A percentile compares a stretch with the other conserved stretches of the same genome.
Evolutionary conservation across 2,797 vertebrate genomes (phyloP).

Genomic region (Poeciliopsis presidionis): DNA sequence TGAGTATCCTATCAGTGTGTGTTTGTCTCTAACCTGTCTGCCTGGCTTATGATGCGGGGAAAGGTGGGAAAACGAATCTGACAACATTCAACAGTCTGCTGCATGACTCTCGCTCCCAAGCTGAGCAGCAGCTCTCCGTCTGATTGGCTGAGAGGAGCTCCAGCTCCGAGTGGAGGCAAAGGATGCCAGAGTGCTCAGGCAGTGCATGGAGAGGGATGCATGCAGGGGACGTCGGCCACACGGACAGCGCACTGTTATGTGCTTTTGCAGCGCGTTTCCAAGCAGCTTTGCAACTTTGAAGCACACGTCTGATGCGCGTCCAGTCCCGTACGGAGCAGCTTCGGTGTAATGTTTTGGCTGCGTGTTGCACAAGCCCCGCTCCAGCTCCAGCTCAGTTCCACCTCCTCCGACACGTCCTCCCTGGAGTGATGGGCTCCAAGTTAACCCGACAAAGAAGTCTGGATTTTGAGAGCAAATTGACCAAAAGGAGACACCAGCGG

Average conservation of each 20-base stretch:
- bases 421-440: slow-evolving; percentile 85
- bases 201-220: slow-evolving; percentile 54
- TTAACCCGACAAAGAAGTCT: slow-evolving; percentile 87
- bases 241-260: neutral
- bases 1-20: neutral
- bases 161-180: slow-evolving; percentile 58
- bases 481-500: slow-evolving; percentile 70
- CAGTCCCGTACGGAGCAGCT: slow-evolving; percentile 27
- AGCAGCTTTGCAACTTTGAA: slow-evolving; percentile 48
- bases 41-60: neutral
- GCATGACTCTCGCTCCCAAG: slow-evolving; percentile 45
- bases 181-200: slow-evolving; percentile 58
- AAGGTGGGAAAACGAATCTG: slow-evolving; percentile 13
- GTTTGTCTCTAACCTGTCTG: neutral
- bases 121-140: slow-evolving; percentile 39
- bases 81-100: slow-evolving; percentile 38
- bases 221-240: slow-evolving; percentile 25
- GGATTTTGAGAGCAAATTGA: slow-evolving; percentile 78
- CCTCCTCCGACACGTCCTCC: slow-evolving; percentile 39
- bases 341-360: slow-evolving; percentile 64
- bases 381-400: slow-evolving; percentile 16
- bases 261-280: slow-evolving; percentile 12
- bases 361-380: slow-evolving; percentile 27
- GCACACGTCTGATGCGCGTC: neutral
- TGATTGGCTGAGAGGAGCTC: slow-evolving; percentile 76